A percentile compares a stretch with the other conserved stretches of the same genome.
Evolutionary conservation across 23 tunicate species (phyloP).

Genomic region (Trididemnum clinides): DNA sequence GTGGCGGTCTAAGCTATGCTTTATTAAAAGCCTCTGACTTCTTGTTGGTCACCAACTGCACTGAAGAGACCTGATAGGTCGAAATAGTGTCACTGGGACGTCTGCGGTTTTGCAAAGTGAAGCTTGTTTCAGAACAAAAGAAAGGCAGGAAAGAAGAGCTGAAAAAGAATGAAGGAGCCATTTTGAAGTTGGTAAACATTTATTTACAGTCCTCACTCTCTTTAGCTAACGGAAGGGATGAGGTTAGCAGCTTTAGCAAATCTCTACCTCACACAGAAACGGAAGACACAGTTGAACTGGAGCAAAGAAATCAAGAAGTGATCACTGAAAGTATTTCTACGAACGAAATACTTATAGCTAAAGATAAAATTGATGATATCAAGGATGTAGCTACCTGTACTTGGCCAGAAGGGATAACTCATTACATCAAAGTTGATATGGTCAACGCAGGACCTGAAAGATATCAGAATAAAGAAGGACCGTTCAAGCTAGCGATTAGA

Average conservation of each 20-base stretch:
- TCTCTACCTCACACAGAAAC: constrained; percentile 25
- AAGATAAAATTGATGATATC: constrained; percentile 29
- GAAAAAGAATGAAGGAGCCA: constrained; percentile 46
- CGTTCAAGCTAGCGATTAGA: constrained; percentile 43
- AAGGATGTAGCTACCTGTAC: constrained; percentile 5
- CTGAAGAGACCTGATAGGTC: no score
- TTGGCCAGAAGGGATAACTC: constrained; percentile 37
- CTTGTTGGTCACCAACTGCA: no score
- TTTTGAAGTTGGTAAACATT: constrained; percentile 30
- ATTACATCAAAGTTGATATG: constrained; percentile 26
- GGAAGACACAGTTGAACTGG: constrained; percentile 6
- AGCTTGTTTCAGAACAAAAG: neutral
- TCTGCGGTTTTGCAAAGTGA: no score
- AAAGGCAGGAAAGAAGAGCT: constrained; percentile 33
- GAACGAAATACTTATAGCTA: constrained; percentile 22
- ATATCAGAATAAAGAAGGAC: constrained; percentile 40
- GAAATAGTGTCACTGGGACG: no score
- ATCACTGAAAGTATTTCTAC: constrained; percentile 10
- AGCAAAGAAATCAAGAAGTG: constrained; percentile 13
- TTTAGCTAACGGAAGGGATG: constrained; percentile 7
- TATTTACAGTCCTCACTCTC: constrained; percentile 4
- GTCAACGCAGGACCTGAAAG: constrained; percentile 40
- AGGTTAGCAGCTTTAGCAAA: constrained; percentile 12
- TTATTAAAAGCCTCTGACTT: no score
- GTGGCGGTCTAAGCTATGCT: no score